Conservation (phyloP, 2,888 invertebrate species). For the Drosophila longiperda region DNA sequence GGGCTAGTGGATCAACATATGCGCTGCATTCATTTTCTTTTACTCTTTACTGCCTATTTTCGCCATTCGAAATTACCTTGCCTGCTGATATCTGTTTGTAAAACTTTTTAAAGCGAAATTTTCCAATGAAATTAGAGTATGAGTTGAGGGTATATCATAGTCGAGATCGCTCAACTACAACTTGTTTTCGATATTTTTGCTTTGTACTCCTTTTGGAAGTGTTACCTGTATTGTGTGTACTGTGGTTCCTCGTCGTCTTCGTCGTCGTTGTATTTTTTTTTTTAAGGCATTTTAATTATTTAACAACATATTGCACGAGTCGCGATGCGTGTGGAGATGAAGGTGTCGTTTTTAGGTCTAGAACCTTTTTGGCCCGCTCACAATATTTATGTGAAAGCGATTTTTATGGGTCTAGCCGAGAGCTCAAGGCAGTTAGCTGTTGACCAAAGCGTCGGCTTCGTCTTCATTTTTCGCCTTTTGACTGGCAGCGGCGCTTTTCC, state of each 20-base stretch:
- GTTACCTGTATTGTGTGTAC: conserved; percentile 2
- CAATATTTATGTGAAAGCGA: conserved; percentile 67
- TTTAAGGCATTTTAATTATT: conserved; percentile 75
- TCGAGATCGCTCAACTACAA: too few species aligned
- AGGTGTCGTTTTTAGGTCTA: conserved; percentile 71
- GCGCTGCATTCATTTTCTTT: too few species aligned
- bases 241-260: neutral
- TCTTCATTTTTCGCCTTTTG: conserved; percentile 2
- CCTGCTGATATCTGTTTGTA: too few species aligned
- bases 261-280: conserved; percentile 15
- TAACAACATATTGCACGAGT: conserved; percentile 71
- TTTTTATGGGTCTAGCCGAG: conserved; percentile 60
- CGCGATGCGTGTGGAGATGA: conserved; percentile 18
- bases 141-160: too few species aligned
- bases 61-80: neutral
- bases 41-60: too few species aligned
- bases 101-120: too few species aligned
- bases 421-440: conserved; percentile 9
- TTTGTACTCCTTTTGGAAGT: neutral
- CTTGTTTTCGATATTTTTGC: too few species aligned
- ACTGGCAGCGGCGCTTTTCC: conserved; percentile 65
- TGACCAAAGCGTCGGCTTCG: conserved; percentile 21
- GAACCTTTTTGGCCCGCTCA: conserved; percentile 49
- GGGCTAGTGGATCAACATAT: too few species aligned
- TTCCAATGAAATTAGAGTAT: too few species aligned